Conservation (phyloP, 2,888 invertebrate species). For the Aleiodes alternator region DNA sequence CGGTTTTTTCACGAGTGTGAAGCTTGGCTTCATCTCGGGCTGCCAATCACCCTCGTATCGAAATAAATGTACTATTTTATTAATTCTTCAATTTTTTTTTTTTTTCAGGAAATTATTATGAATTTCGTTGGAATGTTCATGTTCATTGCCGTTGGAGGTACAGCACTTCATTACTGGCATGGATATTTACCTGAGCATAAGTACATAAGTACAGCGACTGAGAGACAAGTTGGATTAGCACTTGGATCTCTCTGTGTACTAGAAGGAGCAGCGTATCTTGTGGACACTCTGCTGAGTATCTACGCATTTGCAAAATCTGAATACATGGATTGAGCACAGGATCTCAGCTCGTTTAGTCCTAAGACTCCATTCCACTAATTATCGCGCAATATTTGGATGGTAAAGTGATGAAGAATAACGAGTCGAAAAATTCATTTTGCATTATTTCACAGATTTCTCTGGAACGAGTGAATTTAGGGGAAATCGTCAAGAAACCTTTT, state of each 20-base stretch:
- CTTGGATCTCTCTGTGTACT: constrained; percentile 88
- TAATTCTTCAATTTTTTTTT: constrained; percentile 18
- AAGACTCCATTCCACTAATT: background rate
- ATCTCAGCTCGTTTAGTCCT: background rate
- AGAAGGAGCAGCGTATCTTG: constrained; percentile 86
- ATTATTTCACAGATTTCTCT: too few species aligned
- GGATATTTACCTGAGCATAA: constrained; percentile 90
- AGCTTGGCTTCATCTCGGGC: too few species aligned
- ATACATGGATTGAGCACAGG: constrained; percentile 64
- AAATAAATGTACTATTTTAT: background rate
- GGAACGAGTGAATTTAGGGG: too few species aligned
- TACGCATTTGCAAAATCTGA: constrained; percentile 84
- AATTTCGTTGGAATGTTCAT: constrained; percentile 90
- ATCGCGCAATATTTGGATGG: background rate
- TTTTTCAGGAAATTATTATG: constrained; percentile 88
- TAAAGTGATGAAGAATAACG: background rate
- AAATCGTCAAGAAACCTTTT: too few species aligned
- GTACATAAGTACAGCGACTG: constrained; percentile 83
- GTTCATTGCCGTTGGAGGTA: constrained; percentile 91
- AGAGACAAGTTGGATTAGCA: constrained; percentile 88
- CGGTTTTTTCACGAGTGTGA: too few species aligned
- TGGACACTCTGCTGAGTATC: constrained; percentile 87
- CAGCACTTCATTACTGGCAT: constrained; percentile 92
- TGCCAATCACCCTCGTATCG: too few species aligned
- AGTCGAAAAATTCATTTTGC: too few species aligned